phyloP scores from a whole-genome alignment of 2,888 invertebrate genomes.

The Operophtera brumata region DNA sequence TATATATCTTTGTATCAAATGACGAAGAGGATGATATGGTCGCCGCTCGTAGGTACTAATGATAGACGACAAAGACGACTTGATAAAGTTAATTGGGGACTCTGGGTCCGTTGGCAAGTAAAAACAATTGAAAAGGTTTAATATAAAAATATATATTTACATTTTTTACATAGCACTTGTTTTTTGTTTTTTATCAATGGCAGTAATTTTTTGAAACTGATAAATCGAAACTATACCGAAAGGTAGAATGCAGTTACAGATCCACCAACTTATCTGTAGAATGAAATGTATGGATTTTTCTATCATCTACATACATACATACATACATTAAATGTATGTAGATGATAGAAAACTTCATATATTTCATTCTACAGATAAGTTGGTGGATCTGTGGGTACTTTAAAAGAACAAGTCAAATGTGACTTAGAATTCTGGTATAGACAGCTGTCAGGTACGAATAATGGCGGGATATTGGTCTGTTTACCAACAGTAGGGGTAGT shows the following conservation, averaged over 20 bases:
- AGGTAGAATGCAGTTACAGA: constrained; percentile 22
- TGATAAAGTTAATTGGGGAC: no score
- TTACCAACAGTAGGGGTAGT: constrained; percentile 80
- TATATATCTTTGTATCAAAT: no score
- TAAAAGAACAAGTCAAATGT: constrained; percentile 23
- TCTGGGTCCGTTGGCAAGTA: not conserved
- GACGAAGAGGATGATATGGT: no score
- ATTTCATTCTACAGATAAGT: no score
- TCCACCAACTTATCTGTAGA: not conserved
- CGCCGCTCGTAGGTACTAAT: no score
- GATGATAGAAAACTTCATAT: no score
- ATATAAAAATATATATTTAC: constrained; percentile 44
- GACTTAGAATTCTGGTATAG: constrained; percentile 22
- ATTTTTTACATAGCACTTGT: constrained; percentile 40
- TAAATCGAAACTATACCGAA: constrained; percentile 1
- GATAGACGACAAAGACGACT: no score
- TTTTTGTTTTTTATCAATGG: constrained; percentile 19
- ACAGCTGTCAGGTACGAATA: constrained; percentile 20
- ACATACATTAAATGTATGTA: no score
- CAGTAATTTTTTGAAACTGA: constrained; percentile 14
- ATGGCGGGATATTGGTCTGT: constrained; percentile 15
- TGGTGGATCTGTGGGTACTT: no score
- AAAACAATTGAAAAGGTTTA: not conserved
- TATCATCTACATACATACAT: no score
- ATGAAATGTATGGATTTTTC: no score